Evolutionary conservation across 2,888 invertebrate species (phyloP).

Genomic region (Tipula confusa): DNA sequence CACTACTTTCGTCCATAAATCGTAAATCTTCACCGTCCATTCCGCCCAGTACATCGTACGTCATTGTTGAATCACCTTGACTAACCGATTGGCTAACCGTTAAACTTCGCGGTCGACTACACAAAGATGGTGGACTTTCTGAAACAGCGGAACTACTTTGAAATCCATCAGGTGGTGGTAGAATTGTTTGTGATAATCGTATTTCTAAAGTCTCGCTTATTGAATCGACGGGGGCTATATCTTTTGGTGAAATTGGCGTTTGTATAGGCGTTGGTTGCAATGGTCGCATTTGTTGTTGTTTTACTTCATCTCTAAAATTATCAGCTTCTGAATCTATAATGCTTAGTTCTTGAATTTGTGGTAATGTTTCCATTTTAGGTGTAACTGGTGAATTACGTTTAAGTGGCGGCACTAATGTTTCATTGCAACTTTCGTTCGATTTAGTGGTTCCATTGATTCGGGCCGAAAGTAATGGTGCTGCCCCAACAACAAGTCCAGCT

Average conservation of each 20-base stretch:
- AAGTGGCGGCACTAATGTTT: neutral
- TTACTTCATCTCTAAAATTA: conserved; percentile 25
- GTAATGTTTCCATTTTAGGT: conserved; percentile 50
- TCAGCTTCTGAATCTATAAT: conserved; percentile 59
- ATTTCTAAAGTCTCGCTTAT: conserved; percentile 47
- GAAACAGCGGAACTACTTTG: conserved; percentile 63
- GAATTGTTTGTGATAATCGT: conserved; percentile 60
- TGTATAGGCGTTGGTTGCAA: conserved; percentile 40
- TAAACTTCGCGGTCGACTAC: conserved; percentile 55
- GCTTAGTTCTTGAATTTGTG: conserved; percentile 62
- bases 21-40: conserved; percentile 82
- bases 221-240: conserved; percentile 47
- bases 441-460: conserved; percentile 41
- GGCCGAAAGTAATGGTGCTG: conserved; percentile 47
- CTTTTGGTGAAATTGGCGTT: conserved; percentile 37
- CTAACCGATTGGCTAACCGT: conserved; percentile 47
- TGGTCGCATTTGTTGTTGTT: conserved; percentile 36
- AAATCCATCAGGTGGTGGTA: conserved; percentile 70
- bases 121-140: conserved; percentile 59
- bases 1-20: conserved; percentile 88
- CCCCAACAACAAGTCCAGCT: conserved; percentile 47
- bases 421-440: conserved; percentile 34
- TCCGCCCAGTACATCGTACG: conserved; percentile 71
- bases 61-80: conserved; percentile 56
- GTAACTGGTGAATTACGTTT: conserved; percentile 30